Percentiles rank a stretch among this genome's conserved stretches.
Conservation (phyloP, 2,797 vertebrate genomes). For the Alexandromys oeconomus region DNA sequence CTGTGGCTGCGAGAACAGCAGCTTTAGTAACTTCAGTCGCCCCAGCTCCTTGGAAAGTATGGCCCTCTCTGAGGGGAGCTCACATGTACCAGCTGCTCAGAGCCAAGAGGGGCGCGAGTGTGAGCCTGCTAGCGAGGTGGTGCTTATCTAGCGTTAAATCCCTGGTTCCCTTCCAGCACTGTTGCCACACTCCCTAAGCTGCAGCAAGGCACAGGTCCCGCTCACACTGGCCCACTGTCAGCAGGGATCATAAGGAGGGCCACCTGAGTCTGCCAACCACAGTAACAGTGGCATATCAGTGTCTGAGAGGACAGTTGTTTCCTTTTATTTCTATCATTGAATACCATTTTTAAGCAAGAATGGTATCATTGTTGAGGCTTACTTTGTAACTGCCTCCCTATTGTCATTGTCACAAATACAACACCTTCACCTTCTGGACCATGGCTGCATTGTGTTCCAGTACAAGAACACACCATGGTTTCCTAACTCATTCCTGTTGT, state of each 20-base stretch:
- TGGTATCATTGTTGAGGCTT: not conserved
- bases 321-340: not conserved
- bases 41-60: not conserved
- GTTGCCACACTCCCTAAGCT: not conserved
- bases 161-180: not conserved
- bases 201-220: slow-evolving; percentile 4
- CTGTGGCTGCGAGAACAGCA: not conserved
- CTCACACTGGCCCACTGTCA: not conserved
- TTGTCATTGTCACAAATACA: not conserved
- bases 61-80: not conserved
- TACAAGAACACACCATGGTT: not conserved
- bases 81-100: not conserved
- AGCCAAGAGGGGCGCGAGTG: not conserved
- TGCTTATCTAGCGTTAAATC: not conserved
- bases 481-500: not conserved
- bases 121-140: not conserved
- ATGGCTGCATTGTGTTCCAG: not conserved
- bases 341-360: slow-evolving; percentile 54
- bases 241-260: slow-evolving; percentile 10
- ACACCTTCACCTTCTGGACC: not conserved
- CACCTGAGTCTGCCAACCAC: not conserved
- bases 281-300: not conserved
- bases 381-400: slow-evolving; percentile 38
- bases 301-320: slow-evolving; percentile 11
- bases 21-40: not conserved